Evolutionary conservation across 2,113 vertebrate genomes (phyloP).

Genomic region (Mus pahari): DNA sequence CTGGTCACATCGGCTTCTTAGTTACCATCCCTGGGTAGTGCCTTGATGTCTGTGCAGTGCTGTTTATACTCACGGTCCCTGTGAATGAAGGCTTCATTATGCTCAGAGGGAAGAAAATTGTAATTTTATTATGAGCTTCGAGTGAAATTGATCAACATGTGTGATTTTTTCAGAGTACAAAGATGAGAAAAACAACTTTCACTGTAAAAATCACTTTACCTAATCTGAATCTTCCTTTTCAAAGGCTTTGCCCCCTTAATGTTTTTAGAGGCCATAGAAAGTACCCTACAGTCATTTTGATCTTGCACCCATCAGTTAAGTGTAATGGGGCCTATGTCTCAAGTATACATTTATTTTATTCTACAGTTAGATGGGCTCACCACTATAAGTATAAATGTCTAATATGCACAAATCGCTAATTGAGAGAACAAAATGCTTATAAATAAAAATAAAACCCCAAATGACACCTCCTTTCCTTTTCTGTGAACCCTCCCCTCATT

Average conservation of each 20-base stretch:
- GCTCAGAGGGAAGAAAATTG: neutral
- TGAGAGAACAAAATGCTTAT: constrained; percentile 16
- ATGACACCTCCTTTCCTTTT: neutral
- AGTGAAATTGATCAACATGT: neutral
- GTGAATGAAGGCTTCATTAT: neutral
- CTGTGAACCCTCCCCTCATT: neutral
- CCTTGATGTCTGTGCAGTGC: neutral
- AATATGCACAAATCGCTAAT: neutral
- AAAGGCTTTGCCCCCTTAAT: neutral
- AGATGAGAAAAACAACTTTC: neutral
- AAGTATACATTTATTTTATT: neutral
- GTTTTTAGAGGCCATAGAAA: constrained; percentile 35
- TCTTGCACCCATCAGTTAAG: neutral
- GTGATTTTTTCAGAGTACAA: neutral
- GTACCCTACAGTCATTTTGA: neutral
- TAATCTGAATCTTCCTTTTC: constrained; percentile 32
- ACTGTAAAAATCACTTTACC: constrained; percentile 22
- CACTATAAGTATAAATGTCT: neutral
- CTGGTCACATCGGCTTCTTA: neutral
- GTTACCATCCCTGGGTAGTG: neutral
- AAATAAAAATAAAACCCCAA: constrained; percentile 8
- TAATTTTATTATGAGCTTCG: constrained; percentile 18
- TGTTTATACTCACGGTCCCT: neutral
- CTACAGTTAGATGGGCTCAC: neutral
- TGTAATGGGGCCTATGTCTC: neutral